Evolutionary conservation across 1,140 invertebrate species (phyloP), one percentile per base, ranked within the genome.

Genomic region (Plutomurus gul): DNA sequence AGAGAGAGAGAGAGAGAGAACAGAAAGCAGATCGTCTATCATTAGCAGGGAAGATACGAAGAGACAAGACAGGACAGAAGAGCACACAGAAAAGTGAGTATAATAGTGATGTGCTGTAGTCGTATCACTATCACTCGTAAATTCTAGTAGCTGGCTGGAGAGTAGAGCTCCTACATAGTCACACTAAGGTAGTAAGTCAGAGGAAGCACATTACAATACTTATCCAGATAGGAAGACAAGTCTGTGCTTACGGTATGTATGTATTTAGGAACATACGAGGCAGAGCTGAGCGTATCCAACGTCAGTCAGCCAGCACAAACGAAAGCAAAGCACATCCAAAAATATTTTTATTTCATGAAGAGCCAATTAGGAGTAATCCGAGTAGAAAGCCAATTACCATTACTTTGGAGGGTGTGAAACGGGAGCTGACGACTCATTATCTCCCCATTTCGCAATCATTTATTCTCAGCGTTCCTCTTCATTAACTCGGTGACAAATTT

Each of bases 401-500:
- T 78, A 76, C 73, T 78, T 70, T 81, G 49, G 51, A 77, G 82
- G 80, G 80, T 83, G 80, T 83, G 82, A 83, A 82, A 83, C 76
- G 76, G 72, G 76, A 82, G 75, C 79, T 82, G 78, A 77, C 72
- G 78, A 80, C 82, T 83, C 82, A 83, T 83, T 83, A 83, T 83
- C 82, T 83, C 80, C 81, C 80, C 77, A 83, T 83, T 83, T 83
- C 79, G 79, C 81, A 82, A 84, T 82, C 81, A 84, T 84, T 84
- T 84, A 83, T 84, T 79, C 79, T 81, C 77, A 49, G 40, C 79
- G 83, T 84, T 84, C 81, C 83, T 84, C 83, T 84, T 84, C 83
- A 84, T 84, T 84, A 84, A 82, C 83, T 81, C 79, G 78, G 81
- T 84, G 83, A 84, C 83, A 84, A 84, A 84, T 84, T 84, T 82